Percentiles rank a stretch among this genome's conserved stretches.
Evolutionary conservation across 64 coral and sea anemone genomes (phyloP).

Genomic region (Porites lutea): DNA sequence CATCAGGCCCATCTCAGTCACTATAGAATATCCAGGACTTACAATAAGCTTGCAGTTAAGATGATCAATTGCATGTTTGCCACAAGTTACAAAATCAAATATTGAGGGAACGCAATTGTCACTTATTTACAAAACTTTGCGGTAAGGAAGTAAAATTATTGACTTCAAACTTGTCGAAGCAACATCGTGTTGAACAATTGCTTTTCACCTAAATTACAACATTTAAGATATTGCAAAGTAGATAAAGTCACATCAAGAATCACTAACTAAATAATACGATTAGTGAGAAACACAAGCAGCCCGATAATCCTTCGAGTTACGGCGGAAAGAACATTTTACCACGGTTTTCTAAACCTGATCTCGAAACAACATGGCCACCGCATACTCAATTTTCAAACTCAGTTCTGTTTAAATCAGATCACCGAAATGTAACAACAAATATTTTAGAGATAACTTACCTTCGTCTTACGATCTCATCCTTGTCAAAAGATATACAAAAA

Average conservation of each 20-base stretch:
- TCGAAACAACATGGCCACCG: constrained; percentile 41
- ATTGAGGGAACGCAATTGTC: neutral
- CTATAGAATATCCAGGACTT: neutral
- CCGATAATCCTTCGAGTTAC: neutral
- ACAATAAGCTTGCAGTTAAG: neutral
- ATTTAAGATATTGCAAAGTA: neutral
- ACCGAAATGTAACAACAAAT: neutral
- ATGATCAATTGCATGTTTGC: neutral
- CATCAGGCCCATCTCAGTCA: neutral
- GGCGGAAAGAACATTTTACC: neutral
- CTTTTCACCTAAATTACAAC: neutral
- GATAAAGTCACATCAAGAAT: neutral
- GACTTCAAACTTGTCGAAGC: neutral
- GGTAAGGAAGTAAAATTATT: neutral
- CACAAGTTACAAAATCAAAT: neutral
- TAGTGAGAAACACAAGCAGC: neutral
- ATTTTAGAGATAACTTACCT: constrained; percentile 6
- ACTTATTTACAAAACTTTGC: neutral
- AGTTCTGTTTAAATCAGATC: neutral
- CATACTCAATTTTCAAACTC: constrained; percentile 40
- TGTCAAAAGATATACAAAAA: constrained; percentile 19
- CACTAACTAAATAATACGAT: neutral
- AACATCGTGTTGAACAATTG: neutral
- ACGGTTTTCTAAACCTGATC: constrained; percentile 21
- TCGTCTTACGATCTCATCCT: constrained; percentile 11